Evolutionary conservation across 2,113 vertebrate genomes (phyloP).

Genomic region (Panthera tigris): DNA sequence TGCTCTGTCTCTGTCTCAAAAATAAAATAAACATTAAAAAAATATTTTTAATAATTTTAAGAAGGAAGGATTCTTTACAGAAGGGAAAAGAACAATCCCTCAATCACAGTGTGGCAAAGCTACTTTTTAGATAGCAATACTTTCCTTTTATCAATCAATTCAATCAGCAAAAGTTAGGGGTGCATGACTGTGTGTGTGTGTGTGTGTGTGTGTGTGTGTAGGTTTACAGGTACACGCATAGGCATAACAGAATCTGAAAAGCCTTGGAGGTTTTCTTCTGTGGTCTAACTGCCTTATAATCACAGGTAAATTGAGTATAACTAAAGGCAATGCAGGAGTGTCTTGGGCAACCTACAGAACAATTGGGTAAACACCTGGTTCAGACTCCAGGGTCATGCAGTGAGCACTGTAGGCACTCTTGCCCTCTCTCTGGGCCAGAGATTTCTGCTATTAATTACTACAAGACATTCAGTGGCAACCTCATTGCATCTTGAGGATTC

Average conservation of each 20-base stretch:
- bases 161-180: not conserved
- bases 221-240: not conserved
- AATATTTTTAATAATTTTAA: not conserved
- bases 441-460: not conserved
- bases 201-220: not conserved
- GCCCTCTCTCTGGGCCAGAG: not conserved
- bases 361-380: not conserved
- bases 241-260: not conserved
- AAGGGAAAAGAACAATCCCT: not conserved
- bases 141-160: not conserved
- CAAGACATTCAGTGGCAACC: not conserved
- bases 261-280: not conserved
- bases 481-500: slow-evolving; percentile 48
- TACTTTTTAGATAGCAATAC: not conserved
- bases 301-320: not conserved
- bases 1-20: too few species aligned
- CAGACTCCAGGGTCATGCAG: not conserved
- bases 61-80: not conserved
- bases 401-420: fast-evolving
- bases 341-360: not conserved
- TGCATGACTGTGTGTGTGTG: too few species aligned
- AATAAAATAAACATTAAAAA: not conserved
- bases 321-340: not conserved
- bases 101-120: not conserved
- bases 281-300: not conserved